Base-by-base conservation (phyloP, 2,797 vertebrate genomes). In the Rhinichthys osculus region DNA sequence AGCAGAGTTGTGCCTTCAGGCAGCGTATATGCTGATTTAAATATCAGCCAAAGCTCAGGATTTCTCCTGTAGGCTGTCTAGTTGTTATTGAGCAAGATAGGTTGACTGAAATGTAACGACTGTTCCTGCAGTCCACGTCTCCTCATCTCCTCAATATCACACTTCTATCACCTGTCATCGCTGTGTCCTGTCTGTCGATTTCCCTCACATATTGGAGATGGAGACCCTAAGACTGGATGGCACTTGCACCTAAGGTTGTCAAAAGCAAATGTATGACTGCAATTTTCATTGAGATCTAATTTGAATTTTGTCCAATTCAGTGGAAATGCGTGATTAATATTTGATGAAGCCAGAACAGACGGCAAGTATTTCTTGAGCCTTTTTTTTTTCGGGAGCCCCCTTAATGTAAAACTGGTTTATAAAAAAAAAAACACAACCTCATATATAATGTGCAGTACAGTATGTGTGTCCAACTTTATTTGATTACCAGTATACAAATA, bases 1-100 rank as follows among this genome's bases (percentile, higher is more conserved):
- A 47, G 70, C 57, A 1, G 11, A 47, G 38, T 33, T 82, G 17
- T 42, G 35, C n/a, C 38, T 73, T 62, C 50, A 72, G 23, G 80
- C 50, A 1, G 14, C 1, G 10, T 19, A 64, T 64, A 64, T 47
- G 27, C 40, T 47, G 40, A 64, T 35, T 50, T 62, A 47, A 47
- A 73, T 50, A 74, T 74, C 27, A 83, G 54, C 13, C 27, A 64
- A 54, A 35, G 40, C 33, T 83, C 81, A 83, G 17, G 40, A 42
- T 74, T 83, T 82, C 54, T 62, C 40, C 13, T n/a, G 27, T 74
- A n/a, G 70, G 70, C 69, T n/a, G 40, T 72, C 35, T n/a, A 16
- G 38, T 44, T 11, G 38, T n/a, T 62, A n/a, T 47, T n/a, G 30
- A 83, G 64, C n/a, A 44, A n/a, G 27, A 64, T 30, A 5, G 3